These are phyloP conservation scores for Anser cygnoides DNA, from an alignment of 2,113 vertebrate species.

Conservation along the genomic window DNA sequence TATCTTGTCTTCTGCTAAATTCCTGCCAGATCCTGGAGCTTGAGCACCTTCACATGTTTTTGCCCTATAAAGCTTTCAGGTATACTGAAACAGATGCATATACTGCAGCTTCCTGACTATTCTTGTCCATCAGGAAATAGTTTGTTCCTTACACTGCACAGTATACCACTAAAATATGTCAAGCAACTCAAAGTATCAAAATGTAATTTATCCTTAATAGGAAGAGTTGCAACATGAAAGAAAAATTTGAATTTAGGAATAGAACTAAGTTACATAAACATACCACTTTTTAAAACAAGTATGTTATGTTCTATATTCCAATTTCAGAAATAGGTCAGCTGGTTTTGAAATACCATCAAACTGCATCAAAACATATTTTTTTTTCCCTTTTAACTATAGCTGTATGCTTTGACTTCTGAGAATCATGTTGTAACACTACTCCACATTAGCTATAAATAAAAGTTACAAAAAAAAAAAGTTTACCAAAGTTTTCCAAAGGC, in stretches of 20 bases:
- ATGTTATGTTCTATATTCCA: not conserved
- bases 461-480: slow-evolving; percentile 79
- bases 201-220: not conserved
- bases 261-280: not conserved
- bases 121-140: not conserved
- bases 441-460: slow-evolving; percentile 63
- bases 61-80: not conserved
- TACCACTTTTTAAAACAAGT: no score
- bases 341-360: not conserved
- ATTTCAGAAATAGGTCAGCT: not conserved
- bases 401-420: not conserved
- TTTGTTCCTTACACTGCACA: not conserved
- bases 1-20: not conserved
- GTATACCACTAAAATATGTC: not conserved
- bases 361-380: not conserved
- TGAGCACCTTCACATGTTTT: not conserved
- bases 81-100: not conserved
- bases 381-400: not conserved
- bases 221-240: not conserved
- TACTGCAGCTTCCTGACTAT: not conserved
- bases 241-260: not conserved
- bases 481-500: slow-evolving; percentile 86
- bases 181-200: not conserved
- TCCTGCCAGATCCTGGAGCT: not conserved
- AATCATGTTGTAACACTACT: not conserved